phyloP scores from a whole-genome alignment of 2,797 vertebrate genomes.

The Peromyscus aztecus region DNA sequence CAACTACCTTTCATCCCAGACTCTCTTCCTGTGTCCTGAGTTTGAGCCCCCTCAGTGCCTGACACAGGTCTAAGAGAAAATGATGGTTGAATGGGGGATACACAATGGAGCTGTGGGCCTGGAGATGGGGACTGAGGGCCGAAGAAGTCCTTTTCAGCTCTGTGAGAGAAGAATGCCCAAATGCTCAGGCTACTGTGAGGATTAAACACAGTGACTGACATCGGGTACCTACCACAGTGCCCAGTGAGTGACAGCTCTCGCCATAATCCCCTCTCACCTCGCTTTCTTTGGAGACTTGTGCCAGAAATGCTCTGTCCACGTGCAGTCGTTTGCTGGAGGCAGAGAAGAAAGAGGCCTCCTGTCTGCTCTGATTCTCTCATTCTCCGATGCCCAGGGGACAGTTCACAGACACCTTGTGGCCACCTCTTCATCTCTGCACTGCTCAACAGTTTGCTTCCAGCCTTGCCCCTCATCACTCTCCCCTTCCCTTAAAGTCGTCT shows the following conservation, averaged over 20 bases:
- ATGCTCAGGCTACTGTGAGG: background rate
- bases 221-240: fast-evolving
- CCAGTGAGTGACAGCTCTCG: background rate
- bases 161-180: background rate
- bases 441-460: background rate
- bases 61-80: background rate
- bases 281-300: background rate
- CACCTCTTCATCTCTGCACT: background rate
- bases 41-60: background rate
- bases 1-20: background rate
- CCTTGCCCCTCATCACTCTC: fast-evolving
- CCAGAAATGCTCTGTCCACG: background rate
- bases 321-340: background rate
- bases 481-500: background rate
- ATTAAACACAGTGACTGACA: too few species aligned
- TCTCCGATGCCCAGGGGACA: background rate
- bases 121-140: background rate
- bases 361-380: background rate
- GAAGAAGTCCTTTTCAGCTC: background rate
- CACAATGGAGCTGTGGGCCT: background rate
- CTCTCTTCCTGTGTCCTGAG: background rate
- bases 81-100: background rate
- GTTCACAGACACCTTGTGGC: fast-evolving
- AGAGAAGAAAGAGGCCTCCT: background rate
- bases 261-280: background rate